These are phyloP conservation scores for Euplexia lucipara DNA, from an alignment of 2,888 invertebrate genomes.

Conservation along the genomic window DNA sequence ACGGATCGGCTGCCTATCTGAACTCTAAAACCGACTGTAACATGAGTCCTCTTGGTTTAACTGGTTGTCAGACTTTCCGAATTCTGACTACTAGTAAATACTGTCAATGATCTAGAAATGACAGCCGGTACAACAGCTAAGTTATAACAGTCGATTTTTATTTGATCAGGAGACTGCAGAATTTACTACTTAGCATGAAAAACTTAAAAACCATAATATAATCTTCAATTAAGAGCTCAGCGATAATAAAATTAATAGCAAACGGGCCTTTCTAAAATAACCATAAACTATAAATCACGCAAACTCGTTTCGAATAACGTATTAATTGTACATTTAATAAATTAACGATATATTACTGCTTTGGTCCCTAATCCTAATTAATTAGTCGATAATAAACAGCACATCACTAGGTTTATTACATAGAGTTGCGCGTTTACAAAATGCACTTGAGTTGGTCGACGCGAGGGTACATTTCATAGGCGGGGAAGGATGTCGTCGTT, in stretches of 20 bases:
- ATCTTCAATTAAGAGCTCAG: constrained; percentile 14
- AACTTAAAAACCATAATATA: constrained; percentile 5
- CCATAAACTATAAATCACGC: constrained; percentile 53
- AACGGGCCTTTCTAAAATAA: constrained; percentile 43
- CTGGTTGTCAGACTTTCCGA: too few species aligned
- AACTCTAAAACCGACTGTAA: too few species aligned
- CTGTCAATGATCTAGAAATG: too few species aligned
- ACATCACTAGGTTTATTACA: constrained; percentile 49
- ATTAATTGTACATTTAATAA: constrained; percentile 46
- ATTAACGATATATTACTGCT: constrained; percentile 27
- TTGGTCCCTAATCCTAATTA: constrained; percentile 36
- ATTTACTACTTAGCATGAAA: constrained; percentile 26
- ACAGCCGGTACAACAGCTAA: too few species aligned
- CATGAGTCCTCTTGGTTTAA: too few species aligned
- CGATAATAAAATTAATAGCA: constrained; percentile 34
- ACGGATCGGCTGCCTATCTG: too few species aligned
- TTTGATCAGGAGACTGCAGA: constrained; percentile 4
- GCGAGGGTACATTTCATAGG: constrained; percentile 63
- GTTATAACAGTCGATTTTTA: constrained; percentile 13
- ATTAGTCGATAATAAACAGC: constrained; percentile 43
- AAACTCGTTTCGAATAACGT: constrained; percentile 53
- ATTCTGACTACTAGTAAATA: too few species aligned
- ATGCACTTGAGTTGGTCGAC: constrained; percentile 76
- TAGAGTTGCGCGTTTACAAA: constrained; percentile 36
- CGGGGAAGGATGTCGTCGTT: constrained; percentile 70